Conservation (phyloP, 2,113 vertebrate genomes). For the Pelodiscus sinensis region DNA sequence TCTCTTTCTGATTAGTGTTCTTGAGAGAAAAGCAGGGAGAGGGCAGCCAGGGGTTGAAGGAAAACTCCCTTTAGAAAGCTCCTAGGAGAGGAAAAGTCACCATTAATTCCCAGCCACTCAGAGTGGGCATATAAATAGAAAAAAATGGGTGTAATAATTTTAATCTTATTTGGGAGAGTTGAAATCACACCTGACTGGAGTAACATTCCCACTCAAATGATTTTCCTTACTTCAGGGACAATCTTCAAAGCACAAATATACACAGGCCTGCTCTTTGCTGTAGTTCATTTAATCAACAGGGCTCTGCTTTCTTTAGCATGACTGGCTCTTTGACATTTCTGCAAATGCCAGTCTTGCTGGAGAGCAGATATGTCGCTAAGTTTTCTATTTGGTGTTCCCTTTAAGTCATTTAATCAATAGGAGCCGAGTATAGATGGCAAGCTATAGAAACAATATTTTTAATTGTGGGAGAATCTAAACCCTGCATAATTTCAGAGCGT, state of each 20-base stretch:
- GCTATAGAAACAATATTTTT: neutral
- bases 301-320: neutral
- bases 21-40: neutral
- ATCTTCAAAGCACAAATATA: neutral
- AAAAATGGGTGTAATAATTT: neutral
- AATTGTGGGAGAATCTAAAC: neutral
- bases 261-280: neutral
- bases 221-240: neutral
- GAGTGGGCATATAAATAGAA: neutral
- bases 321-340: neutral
- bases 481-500: neutral
- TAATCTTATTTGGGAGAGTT: neutral
- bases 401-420: neutral
- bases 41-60: neutral
- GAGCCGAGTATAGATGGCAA: rapidly evolving
- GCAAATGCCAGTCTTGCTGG: neutral
- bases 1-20: neutral
- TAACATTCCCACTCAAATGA: neutral
- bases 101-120: rapidly evolving
- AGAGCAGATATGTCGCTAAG: neutral
- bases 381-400: neutral
- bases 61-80: neutral
- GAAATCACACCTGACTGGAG: neutral
- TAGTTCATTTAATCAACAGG: neutral
- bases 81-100: rapidly evolving